Evolutionary conservation across 2,888 invertebrate species (phyloP).

Genomic region (Baccha elongata): DNA sequence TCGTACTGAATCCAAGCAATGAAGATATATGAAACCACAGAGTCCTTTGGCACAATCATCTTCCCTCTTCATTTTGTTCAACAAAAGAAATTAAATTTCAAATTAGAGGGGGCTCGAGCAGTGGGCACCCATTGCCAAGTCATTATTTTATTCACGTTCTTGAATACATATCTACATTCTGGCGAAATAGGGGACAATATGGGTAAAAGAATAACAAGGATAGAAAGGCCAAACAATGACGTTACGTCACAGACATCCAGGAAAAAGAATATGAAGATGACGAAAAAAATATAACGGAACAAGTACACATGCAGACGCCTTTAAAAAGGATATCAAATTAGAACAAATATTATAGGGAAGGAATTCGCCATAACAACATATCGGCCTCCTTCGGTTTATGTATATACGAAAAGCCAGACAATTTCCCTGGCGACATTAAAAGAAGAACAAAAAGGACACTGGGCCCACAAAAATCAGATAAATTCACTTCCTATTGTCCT

Average conservation of each 20-base stretch:
- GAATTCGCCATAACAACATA: slow-evolving; percentile 11
- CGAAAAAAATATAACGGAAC: not conserved
- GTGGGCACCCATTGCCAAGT: slow-evolving; percentile 17
- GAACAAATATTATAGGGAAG: not conserved
- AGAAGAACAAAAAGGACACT: slow-evolving; percentile 46
- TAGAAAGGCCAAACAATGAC: slow-evolving; percentile 55
- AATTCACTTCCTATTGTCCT: slow-evolving; percentile 67
- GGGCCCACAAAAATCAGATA: slow-evolving; percentile 69
- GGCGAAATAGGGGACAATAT: slow-evolving; percentile 40
- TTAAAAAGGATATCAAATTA: slow-evolving; percentile 50
- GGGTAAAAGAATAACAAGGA: slow-evolving; percentile 49
- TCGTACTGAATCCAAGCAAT: not conserved
- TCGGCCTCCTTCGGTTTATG: not conserved
- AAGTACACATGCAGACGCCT: slow-evolving; percentile 20
- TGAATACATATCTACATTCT: slow-evolving; percentile 2
- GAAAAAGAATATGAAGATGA: not conserved
- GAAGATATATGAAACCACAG: slow-evolving; percentile 52
- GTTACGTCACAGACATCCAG: slow-evolving; percentile 42
- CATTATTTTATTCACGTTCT: slow-evolving; percentile 42
- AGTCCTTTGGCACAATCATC: slow-evolving; percentile 29
- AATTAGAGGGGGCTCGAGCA: slow-evolving; percentile 52
- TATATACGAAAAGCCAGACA: slow-evolving; percentile 38
- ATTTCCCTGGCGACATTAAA: slow-evolving; percentile 62
- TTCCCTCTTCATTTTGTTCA: not conserved
- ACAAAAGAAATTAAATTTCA: slow-evolving; percentile 66